Conservation (phyloP, 2,113 vertebrate species). For the Grammomys surdaster region DNA sequence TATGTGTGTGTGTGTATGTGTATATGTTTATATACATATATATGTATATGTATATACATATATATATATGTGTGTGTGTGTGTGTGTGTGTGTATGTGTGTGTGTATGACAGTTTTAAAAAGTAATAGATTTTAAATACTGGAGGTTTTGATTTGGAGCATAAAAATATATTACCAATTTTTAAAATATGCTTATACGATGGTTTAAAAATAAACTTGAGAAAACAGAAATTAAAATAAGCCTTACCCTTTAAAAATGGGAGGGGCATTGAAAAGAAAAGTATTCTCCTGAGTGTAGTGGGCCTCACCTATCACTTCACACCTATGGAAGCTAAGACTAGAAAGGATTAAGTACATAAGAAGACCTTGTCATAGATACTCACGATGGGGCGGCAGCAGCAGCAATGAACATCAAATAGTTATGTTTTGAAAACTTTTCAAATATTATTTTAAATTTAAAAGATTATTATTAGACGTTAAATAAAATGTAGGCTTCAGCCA, state of each 20-base stretch:
- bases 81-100: too few species aligned
- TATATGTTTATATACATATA: too few species aligned
- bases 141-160: neutral
- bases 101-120: too few species aligned
- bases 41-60: too few species aligned
- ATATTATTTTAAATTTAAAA: slow-evolving; percentile 23
- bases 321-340: too few species aligned
- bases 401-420: neutral
- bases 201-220: neutral
- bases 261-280: neutral
- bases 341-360: too few species aligned
- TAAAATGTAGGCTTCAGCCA: slow-evolving; percentile 44
- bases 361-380: neutral
- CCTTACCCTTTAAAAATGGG: neutral
- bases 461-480: slow-evolving; percentile 43
- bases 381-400: fast-evolving
- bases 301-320: neutral
- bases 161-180: neutral
- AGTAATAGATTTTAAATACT: neutral
- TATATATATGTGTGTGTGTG: too few species aligned
- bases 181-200: neutral
- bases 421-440: neutral
- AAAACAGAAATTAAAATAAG: neutral
- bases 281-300: too few species aligned
- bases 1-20: too few species aligned